phyloP scores from a whole-genome alignment of 2,888 invertebrate species.

The Cacoxenus indagator region DNA sequence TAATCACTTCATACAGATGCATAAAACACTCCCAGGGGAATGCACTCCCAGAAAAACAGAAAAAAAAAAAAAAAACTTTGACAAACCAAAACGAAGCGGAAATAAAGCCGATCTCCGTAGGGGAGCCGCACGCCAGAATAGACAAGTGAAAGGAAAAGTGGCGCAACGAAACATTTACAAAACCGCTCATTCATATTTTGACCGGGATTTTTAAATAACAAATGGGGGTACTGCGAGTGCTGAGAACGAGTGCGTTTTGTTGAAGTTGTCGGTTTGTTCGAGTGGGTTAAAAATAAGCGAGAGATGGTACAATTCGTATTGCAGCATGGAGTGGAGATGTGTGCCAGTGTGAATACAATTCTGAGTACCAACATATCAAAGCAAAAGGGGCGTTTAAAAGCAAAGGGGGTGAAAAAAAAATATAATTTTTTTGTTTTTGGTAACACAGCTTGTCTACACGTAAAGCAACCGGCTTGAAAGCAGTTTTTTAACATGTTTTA shows the following conservation, averaged over 20 bases:
- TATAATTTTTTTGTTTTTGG: too few species aligned
- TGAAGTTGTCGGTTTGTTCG: conserved; percentile 23
- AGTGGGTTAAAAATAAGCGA: conserved; percentile 19
- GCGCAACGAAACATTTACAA: conserved; percentile 3
- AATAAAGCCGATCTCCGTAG: not conserved
- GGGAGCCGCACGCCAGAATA: not conserved
- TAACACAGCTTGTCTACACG: too few species aligned
- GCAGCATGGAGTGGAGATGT: not conserved
- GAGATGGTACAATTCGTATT: not conserved
- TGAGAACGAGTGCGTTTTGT: conserved; percentile 23
- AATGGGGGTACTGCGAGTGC: conserved; percentile 23
- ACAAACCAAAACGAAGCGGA: conserved; percentile 12
- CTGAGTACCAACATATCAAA: too few species aligned
- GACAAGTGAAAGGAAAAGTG: not conserved
- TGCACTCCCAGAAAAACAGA: not conserved
- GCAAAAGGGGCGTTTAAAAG: too few species aligned
- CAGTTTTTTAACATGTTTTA: too few species aligned
- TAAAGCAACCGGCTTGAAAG: too few species aligned
- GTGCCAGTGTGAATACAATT: not conserved
- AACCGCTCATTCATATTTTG: conserved; percentile 23
- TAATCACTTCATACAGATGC: conserved; percentile 13
- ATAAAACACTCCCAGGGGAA: conserved; percentile 8
- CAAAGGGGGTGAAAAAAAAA: too few species aligned
- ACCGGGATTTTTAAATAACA: conserved; percentile 21
- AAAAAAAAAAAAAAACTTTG: not conserved